These are phyloP conservation scores for Acanthornis magna DNA, from an alignment of 2,797 vertebrate genomes.

Conservation along the genomic window DNA sequence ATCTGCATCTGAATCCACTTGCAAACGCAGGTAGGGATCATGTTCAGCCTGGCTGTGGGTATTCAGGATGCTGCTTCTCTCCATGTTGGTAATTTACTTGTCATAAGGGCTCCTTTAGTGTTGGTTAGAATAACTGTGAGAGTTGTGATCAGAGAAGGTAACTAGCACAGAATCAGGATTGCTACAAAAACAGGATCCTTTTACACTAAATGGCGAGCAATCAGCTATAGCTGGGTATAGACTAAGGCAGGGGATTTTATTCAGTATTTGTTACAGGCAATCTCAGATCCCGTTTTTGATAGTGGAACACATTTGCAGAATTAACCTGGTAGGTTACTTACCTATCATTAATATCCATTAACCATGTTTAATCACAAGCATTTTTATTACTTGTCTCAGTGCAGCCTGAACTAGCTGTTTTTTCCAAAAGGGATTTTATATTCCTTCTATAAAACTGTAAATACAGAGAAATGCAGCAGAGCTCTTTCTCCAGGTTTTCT, in stretches of 20 bases:
- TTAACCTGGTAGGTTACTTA: constrained; percentile 31
- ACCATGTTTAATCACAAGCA: constrained; percentile 46
- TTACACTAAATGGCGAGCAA: not conserved
- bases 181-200: not conserved
- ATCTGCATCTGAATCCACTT: not conserved
- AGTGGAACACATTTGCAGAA: constrained; percentile 24
- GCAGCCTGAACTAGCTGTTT: constrained; percentile 34
- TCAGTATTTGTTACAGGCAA: constrained; percentile 47
- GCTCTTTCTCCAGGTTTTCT: not conserved
- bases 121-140: not conserved
- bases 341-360: constrained; percentile 31
- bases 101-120: not conserved
- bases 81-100: not conserved
- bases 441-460: constrained; percentile 60
- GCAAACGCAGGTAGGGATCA: not conserved
- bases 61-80: not conserved
- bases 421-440: constrained; percentile 59
- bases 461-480: constrained; percentile 25
- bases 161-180: constrained; percentile 40
- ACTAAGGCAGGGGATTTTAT: constrained; percentile 40
- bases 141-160: not conserved
- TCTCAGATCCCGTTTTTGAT: constrained; percentile 21
- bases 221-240: not conserved
- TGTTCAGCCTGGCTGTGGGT: not conserved
- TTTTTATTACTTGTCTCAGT: constrained; percentile 53